Evolutionary conservation across 2,888 invertebrate genomes (phyloP), one percentile per base, ranked within the genome.

Genomic region (Drosophila paucipuncta): DNA sequence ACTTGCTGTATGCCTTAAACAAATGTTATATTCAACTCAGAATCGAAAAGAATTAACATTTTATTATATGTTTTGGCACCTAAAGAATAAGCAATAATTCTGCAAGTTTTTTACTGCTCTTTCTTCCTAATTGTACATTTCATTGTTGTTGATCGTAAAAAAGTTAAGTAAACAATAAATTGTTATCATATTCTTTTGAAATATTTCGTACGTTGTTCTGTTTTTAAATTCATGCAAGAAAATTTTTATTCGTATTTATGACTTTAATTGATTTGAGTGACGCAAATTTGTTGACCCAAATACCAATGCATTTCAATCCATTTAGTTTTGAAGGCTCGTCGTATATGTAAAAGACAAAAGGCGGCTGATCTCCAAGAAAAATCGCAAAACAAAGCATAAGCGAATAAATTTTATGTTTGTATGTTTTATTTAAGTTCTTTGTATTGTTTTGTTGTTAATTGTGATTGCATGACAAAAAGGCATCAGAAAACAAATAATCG

Each of bases 401-500:
- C 25, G 30, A 39, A 54, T 55, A 68, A 39, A 62, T 2, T 47
- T 16, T 25, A 35, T 60, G 50, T 13, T 4, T 54, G 16, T 25
- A 55, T 73, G 50, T 10, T 59, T 41, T 47, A 16, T 22, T 25
- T 18, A 53, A 59, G 18, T 54, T 66, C 43, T 50, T 60, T n/a
- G 39, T 63, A 49, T 73, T 43, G 7, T 33, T 28, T 41, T 57
- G 35, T 25, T 49, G 41, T 68, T 47, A 63, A 72, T 67, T 74
- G 73, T 60, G 62, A 72, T 72, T 77, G 68, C 76, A 77, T 85
- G 77, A 88, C 75, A 80, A 85, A 79, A 82, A 67, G 63, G 68
- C 63, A 88, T 90, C 85, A 68, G 63, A 86, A 76, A 68, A 65
- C 66, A 41, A 76, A 85, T 74, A 83, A 86, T 88, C 70, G 76